phyloP scores from a whole-genome alignment of 2,113 vertebrate genomes.

The Chaetodon trifascialis region DNA sequence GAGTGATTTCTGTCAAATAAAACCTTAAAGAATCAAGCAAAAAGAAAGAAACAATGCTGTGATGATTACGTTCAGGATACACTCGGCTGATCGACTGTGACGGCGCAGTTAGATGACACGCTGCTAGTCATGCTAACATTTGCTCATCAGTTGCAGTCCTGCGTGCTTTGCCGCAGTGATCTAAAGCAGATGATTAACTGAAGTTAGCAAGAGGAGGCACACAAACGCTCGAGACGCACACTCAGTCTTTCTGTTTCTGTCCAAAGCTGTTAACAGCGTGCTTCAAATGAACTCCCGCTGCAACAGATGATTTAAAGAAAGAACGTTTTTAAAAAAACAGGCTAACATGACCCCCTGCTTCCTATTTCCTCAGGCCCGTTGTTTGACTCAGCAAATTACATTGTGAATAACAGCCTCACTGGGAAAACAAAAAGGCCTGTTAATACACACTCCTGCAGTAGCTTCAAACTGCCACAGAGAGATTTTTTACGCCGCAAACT shows the following conservation, averaged over 20 bases:
- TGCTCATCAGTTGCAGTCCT: background rate
- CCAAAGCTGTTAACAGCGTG: background rate
- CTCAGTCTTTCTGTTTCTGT: background rate
- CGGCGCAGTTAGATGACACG: background rate
- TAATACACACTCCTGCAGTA: background rate
- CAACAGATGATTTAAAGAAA: background rate
- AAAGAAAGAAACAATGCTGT: background rate
- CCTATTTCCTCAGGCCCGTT: slow-evolving; percentile 39
- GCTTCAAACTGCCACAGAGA: background rate
- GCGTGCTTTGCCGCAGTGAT: background rate
- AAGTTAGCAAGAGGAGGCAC: background rate
- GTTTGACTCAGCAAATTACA: slow-evolving; percentile 61
- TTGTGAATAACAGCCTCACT: background rate
- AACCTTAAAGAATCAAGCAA: background rate
- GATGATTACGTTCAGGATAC: background rate
- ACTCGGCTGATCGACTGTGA: background rate
- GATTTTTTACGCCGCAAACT: background rate
- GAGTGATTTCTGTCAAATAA: background rate
- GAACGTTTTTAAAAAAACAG: background rate
- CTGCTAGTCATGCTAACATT: background rate
- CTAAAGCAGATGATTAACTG: background rate
- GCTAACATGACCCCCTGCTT: slow-evolving; percentile 2
- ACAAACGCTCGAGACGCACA: background rate
- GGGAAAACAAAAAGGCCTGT: background rate
- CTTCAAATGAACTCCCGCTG: background rate